Percentiles rank a stretch among this genome's conserved stretches.
These are phyloP conservation scores for Epinotia nisella DNA, from an alignment of 2,888 invertebrate genomes.

Conservation along the genomic window DNA sequence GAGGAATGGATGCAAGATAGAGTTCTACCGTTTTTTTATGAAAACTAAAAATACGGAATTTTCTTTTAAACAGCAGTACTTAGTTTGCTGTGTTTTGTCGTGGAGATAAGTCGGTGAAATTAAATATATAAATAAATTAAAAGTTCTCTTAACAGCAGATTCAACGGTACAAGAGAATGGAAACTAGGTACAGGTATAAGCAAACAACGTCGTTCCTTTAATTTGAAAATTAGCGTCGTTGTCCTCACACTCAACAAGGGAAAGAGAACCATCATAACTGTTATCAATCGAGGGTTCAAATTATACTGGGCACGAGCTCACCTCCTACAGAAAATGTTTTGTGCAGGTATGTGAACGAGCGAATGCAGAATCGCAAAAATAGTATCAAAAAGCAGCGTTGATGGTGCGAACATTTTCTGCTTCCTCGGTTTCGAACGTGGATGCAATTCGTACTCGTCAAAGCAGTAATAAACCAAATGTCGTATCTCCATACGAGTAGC, in stretches of 20 bases:
- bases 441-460: slow-evolving; percentile 14
- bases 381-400: slow-evolving; percentile 21
- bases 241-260: not conserved
- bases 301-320: not conserved
- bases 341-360: slow-evolving; percentile 3
- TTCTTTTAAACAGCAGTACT: slow-evolving; percentile 1
- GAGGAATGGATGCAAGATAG: slow-evolving; percentile 33
- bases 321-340: not conserved
- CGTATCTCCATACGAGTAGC: slow-evolving; percentile 5
- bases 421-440: slow-evolving; percentile 18
- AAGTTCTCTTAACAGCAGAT: no score
- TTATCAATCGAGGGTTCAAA: not conserved
- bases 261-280: not conserved
- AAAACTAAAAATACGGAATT: slow-evolving; percentile 4
- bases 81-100: not conserved
- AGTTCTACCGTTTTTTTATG: slow-evolving; percentile 10
- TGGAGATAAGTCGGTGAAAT: not conserved
- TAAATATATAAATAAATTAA: not conserved
- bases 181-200: no score
- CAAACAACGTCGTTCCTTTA: not conserved
- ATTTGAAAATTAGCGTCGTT: not conserved
- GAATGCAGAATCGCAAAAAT: slow-evolving; percentile 14
- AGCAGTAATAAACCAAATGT: not conserved
- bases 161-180: no score
- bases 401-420: slow-evolving; percentile 32